Percentiles rank a stretch among this genome's conserved stretches.
phyloP scores from a whole-genome alignment of 2,113 vertebrate genomes.

The Psilopogon haemacephalus region DNA sequence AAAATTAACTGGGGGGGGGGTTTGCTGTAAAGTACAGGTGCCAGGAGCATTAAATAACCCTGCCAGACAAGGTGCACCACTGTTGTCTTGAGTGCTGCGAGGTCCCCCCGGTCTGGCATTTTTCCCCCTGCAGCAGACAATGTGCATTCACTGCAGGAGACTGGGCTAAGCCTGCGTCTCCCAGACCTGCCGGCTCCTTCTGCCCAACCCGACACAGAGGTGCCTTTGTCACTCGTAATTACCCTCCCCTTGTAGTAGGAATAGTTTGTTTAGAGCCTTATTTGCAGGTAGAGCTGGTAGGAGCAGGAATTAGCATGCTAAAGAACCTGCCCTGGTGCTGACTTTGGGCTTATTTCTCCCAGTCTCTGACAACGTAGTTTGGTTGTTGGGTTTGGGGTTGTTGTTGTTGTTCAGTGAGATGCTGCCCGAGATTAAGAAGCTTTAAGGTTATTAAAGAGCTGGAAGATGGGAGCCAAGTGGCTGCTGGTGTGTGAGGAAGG shows the following conservation, averaged over 20 bases:
- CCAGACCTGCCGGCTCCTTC: slow-evolving; percentile 99
- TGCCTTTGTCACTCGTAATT: slow-evolving; percentile 99
- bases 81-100: slow-evolving; percentile 78
- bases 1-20: slow-evolving; percentile 3
- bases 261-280: slow-evolving; percentile 77
- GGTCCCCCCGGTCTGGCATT: slow-evolving; percentile 78
- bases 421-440: slow-evolving; percentile 57
- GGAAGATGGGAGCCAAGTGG: slow-evolving; percentile 43
- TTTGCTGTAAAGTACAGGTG: slow-evolving; percentile 78
- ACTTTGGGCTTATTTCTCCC: slow-evolving; percentile 59
- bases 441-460: slow-evolving; percentile 44
- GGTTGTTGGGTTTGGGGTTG: not conserved
- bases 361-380: slow-evolving; percentile 32
- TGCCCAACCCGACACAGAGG: slow-evolving; percentile 94
- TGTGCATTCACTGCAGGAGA: slow-evolving; percentile 91
- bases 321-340: slow-evolving; percentile 74
- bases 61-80: slow-evolving; percentile 82
- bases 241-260: slow-evolving; percentile 84
- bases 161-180: slow-evolving; percentile 89
- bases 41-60: slow-evolving; percentile 85
- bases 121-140: slow-evolving; percentile 84
- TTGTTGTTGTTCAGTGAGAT: slow-evolving; percentile 15
- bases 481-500: not conserved
- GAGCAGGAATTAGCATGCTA: slow-evolving; percentile 81
- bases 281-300: slow-evolving; percentile 78